Base-by-base conservation (phyloP, 2,113 vertebrate species). In the Formicarius rufipectus region DNA sequence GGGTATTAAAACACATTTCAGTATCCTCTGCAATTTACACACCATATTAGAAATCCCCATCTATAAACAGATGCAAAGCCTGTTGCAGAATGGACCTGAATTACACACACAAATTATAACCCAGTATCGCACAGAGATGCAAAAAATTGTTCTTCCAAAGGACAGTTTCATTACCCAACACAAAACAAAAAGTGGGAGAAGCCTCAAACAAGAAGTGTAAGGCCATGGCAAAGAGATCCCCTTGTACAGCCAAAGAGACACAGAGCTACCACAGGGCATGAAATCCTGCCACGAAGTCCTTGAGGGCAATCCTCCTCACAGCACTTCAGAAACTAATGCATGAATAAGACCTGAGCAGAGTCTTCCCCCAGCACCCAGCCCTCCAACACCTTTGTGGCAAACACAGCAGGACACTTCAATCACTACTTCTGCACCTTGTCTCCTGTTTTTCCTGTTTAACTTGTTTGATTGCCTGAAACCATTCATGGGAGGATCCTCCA, bases 241-340 rank as follows among this genome's bases (percentile, higher is more conserved):
- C 49, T 56, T 42, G n/a, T 37, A 60, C 16, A 52, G 22, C 2
- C 31, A 20, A 18, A 0, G 0, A 37, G 52, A 52, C 35, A 21
- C 14, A 56, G 22, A 50, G 23, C 40, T 49, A 28, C 27, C 28
- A 12, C 1, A 2, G 22, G 37, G 17, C 31, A 42, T 4, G n/a
- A 72, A 79, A 80, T 25, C 23, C 58, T 13, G 13, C 1, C n/a
- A n/a, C 10, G 20, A 25, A 74, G 24, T 81, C 24, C 56, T 67
- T 9, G 19, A 42, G 33, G 20, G 45, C 20, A 45, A 45, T 45
- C 19, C 45, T 45, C 45, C 45, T 45, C 45, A 45, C 45, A 21
- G 45, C 45, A 45, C 45, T 45, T 21, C 20, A 45, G 45, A 45
- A 45, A 45, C 45, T 45, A 45, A 45, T 21, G 45, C 19, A 45